phyloP scores from a whole-genome alignment of 1,140 invertebrate species.

The Bombus terrestris region DNA sequence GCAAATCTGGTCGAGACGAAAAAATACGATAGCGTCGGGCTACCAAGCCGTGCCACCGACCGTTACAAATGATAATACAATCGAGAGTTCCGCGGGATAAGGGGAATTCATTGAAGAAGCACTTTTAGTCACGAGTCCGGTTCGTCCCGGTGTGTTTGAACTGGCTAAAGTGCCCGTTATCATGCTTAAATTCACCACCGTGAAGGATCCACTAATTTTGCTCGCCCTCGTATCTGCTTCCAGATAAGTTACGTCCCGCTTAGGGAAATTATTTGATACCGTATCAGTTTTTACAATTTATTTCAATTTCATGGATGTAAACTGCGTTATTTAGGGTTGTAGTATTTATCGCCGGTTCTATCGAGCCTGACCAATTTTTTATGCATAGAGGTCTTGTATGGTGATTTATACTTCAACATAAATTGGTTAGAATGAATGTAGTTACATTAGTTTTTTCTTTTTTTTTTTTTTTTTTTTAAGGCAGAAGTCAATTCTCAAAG shows the following conservation, averaged over 20 bases:
- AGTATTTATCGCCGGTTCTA: neutral
- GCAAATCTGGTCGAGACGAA: slow-evolving; percentile 58
- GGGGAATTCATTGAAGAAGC: slow-evolving; percentile 46
- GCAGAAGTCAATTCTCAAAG: neutral
- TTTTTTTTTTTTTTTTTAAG: no score
- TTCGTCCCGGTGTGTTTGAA: neutral
- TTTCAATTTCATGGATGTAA: neutral
- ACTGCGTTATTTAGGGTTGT: neutral
- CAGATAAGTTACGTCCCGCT: neutral
- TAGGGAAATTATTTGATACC: neutral
- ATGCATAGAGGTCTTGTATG: neutral
- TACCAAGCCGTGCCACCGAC: slow-evolving; percentile 43
- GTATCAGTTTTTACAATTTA: neutral
- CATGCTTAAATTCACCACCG: neutral
- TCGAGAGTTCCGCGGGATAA: slow-evolving; percentile 41
- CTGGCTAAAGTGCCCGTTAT: slow-evolving; percentile 35
- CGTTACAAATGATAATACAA: slow-evolving; percentile 58
- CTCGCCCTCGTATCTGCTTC: neutral
- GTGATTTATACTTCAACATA: neutral
- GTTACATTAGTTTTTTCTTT: no score
- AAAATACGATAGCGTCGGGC: slow-evolving; percentile 57
- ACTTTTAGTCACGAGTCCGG: slow-evolving; percentile 28
- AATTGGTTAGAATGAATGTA: neutral
- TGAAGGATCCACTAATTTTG: slow-evolving; percentile 6
- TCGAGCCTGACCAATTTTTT: neutral